phyloP scores from a whole-genome alignment of 92 coral and sea anemone species.

The Parazoanthus darwini region DNA sequence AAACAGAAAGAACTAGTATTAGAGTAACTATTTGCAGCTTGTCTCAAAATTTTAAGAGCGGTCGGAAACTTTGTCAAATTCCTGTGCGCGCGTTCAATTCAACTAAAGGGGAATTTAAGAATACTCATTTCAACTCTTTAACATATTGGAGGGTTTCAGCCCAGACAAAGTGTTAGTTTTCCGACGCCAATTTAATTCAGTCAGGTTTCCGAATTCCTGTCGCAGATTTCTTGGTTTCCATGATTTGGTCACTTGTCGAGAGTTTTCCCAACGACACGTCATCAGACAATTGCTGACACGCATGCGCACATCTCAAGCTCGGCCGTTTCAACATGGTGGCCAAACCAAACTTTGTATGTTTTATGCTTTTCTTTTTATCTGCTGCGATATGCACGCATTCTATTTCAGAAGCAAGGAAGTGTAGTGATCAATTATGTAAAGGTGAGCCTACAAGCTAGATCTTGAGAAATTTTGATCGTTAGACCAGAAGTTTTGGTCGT shows the following conservation, averaged over 20 bases:
- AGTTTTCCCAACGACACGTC: conserved; percentile 39
- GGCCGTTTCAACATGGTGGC: conserved; percentile 41
- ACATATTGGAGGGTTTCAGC: not conserved
- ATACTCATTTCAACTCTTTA: not conserved
- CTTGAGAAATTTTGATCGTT: not conserved
- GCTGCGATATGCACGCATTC: conserved; percentile 47
- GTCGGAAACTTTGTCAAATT: too few relatives aligned
- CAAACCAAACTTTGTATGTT: conserved; percentile 33
- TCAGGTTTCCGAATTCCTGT: conserved; percentile 14
- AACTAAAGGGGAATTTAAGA: not conserved
- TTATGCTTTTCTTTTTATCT: conserved; percentile 44
- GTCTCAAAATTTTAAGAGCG: too few relatives aligned
- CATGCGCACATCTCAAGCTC: conserved; percentile 10
- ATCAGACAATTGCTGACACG: conserved; percentile 21
- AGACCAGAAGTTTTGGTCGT: not conserved
- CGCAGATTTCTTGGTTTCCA: conserved; percentile 35
- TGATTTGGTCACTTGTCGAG: not conserved
- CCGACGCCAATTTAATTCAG: not conserved
- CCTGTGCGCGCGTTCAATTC: not conserved
- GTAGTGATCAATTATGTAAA: conserved; percentile 42
- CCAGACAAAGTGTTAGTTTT: not conserved
- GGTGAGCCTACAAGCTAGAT: conserved; percentile 14
- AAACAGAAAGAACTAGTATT: too few relatives aligned
- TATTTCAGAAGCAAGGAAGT: conserved; percentile 38
- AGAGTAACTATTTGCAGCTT: too few relatives aligned